Evolutionary conservation across 2,888 invertebrate genomes (phyloP), one percentile per base, ranked within the genome.

Genomic region (Cheilosia vernalis): DNA sequence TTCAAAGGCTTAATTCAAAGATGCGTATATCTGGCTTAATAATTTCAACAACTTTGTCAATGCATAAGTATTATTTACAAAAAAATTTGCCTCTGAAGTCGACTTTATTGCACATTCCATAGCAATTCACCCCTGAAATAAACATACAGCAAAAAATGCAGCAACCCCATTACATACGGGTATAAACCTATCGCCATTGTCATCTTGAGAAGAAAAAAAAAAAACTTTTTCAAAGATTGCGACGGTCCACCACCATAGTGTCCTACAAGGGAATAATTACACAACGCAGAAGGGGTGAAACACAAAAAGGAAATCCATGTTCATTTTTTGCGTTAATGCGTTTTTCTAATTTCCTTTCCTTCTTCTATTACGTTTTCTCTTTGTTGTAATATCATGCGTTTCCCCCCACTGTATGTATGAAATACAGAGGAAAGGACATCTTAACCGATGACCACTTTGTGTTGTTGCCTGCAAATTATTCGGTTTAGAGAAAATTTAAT

Each of bases 291-390:
- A 79, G 21, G 84, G 60, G 84, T 80, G 74, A 84, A 44, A 10
- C n/a, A 78, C 51, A 79, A 83, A 83, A 80, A 84, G 79, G 84
- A 84, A 60, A 80, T 84, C 42, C 80, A 53, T 84, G 84, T 84
- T 53, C 70, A 69, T 69, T 84, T 74, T 74, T 60, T 64, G 74
- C 84, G 69, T 84, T 84, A 84, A 84, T 84, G 84, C 80, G 74
- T 84, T 84, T 84, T 74, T 63, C 84, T 74, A 80, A 80, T 84
- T 55, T 58, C 58, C 6, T 24, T 44, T 40, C 30, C 15, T 42
- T 56, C 21, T 27, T 27, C 19, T 47, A 17, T 37, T 37, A 37
- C 37, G 21, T 37, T 40, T 37, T n/a, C 13, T 37, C 37, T 19
- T 17, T 37, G 2, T 10, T 37, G 37, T 58, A 17, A 33, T 40